Conservation (phyloP, 2,888 invertebrate genomes). For the Junonia oenone region DNA sequence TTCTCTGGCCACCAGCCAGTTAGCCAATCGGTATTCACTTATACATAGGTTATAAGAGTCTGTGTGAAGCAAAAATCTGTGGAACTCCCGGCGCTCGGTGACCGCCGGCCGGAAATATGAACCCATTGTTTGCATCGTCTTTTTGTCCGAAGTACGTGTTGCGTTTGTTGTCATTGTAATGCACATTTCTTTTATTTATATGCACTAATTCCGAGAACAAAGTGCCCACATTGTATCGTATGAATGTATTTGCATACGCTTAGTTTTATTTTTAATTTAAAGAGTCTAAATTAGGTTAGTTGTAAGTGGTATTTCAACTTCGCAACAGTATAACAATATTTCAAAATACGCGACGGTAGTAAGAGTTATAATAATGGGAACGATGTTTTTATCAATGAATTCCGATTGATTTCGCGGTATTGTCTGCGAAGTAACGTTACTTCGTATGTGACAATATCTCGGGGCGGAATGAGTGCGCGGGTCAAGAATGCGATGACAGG, state of each 20-base stretch:
- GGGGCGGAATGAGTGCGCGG: constrained; percentile 37
- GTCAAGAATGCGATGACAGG: constrained; percentile 48
- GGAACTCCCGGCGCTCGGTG: constrained; percentile 28
- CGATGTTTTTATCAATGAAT: constrained; percentile 19
- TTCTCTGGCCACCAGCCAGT: constrained; percentile 28
- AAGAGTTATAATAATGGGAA: constrained; percentile 24
- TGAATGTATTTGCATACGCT: constrained; percentile 14
- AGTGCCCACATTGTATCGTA: constrained; percentile 13
- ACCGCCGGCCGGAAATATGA: constrained; percentile 55
- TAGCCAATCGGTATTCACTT: constrained; percentile 29
- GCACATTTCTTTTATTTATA: constrained; percentile 28
- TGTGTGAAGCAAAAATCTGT: constrained; percentile 38
- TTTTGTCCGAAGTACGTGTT: constrained; percentile 45
- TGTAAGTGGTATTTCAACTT: neutral
- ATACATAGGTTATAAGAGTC: constrained; percentile 36
- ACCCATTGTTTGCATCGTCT: constrained; percentile 58
- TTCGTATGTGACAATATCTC: constrained; percentile 34
- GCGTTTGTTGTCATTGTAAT: constrained; percentile 39
- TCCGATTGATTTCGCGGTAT: constrained; percentile 10
- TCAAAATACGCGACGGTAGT: constrained; percentile 1
- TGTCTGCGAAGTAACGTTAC: constrained; percentile 30
- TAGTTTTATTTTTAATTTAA: neutral
- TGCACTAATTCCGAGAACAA: constrained; percentile 27
- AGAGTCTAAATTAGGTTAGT: neutral
- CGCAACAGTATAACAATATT: neutral